Base-by-base conservation (phyloP, 2,888 invertebrate genomes). In the Ectemnius cavifrons region DNA sequence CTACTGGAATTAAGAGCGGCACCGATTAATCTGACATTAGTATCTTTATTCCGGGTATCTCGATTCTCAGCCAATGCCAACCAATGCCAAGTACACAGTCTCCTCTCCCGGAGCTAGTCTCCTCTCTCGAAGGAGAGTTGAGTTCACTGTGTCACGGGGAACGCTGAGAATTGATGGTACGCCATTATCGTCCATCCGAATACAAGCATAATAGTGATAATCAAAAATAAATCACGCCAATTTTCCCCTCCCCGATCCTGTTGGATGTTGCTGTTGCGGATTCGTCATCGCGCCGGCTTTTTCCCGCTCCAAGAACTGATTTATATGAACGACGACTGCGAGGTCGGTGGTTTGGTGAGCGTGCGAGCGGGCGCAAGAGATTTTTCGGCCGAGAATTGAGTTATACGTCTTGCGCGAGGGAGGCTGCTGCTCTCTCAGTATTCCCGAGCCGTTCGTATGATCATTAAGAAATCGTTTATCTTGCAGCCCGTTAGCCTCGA, bases 381-480 rank as follows among this genome's bases (percentile, higher is more conserved):
- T 75, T 73, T 75, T 79, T 75, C 65, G 71, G n/a, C 11, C 27
- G 62, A 20, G 52, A 73, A 83, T 83, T 83, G 80, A 83, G 83
- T 83, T 83, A 79, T 86, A 86, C 84, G 86, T 88, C 84, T 37
- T 37, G 37, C 37, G 37, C 37, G 37, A 37, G 37, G 37, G 37
- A 37, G 83, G 81, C 81, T 80, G 77, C 79, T 82, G 80, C 84
- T 81, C 37, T 81, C 37, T 37, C 77, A 78, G 66, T 47, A 75
- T 80, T 79, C 79, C 75, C 79, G 85, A 82, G 80, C 37, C 85
- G 82, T 83, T 85, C 84, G 84, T 85, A 82, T 82, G 86, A 83
- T 86, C 87, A 87, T 89, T 88, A 89, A 84, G 85, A 80, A 67
- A 82, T 88, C 88, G 87, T 89, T 86, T 86, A 88, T 89, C 89